phyloP scores from a whole-genome alignment of 2,113 vertebrate species.

The Channa maculata region DNA sequence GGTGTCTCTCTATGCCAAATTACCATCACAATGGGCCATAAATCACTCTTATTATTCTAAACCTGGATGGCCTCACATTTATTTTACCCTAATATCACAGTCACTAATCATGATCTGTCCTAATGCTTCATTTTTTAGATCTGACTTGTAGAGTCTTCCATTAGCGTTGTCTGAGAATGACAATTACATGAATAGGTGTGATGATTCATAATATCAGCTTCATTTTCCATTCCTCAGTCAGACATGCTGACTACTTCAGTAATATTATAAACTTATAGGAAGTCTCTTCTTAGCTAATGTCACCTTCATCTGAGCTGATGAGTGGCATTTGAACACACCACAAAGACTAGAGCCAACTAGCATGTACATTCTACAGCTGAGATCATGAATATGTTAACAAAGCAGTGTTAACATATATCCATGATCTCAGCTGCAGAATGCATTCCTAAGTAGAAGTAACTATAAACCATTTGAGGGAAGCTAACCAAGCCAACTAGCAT shows the following conservation, averaged over 20 bases:
- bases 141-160: neutral
- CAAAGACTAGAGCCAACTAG: no score
- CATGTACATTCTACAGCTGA: no score
- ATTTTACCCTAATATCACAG: neutral
- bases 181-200: neutral
- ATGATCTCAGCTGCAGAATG: no score
- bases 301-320: no score
- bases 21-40: slow-evolving; percentile 3
- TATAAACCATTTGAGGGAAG: no score
- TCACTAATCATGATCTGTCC: neutral
- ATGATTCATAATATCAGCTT: neutral
- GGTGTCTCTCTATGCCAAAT: slow-evolving; percentile 2
- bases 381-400: no score
- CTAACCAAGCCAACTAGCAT: no score
- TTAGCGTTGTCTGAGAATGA: neutral
- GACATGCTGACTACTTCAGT: neutral
- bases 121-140: neutral
- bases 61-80: neutral
- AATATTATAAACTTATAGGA: neutral
- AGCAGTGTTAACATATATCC: no score
- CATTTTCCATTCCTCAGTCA: neutral
- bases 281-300: no score
- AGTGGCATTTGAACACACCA: no score
- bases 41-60: slow-evolving; percentile 10
- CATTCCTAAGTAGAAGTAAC: no score